Base-by-base conservation (phyloP, 2,113 vertebrate species). In the Pelodiscus sinensis region DNA sequence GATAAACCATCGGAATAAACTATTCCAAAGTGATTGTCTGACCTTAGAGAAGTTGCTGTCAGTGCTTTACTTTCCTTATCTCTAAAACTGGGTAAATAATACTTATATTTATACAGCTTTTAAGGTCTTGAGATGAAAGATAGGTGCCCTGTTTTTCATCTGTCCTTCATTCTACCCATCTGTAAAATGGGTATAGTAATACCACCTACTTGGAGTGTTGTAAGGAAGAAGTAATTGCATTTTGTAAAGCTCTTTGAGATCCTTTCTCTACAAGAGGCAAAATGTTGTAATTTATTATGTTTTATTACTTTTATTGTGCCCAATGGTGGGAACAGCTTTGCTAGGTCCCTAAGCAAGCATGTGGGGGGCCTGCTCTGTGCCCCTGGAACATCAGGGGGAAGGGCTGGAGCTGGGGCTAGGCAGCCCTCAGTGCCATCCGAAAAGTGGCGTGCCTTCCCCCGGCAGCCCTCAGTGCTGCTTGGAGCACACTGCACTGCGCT, bases 191-290 rank as follows among this genome's bases (percentile, higher is more conserved):
- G 22, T 31, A n/a, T n/a, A 51, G 22, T 60, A 56, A 15, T 60
- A 1, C 6, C 5, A 77, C 82, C 71, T 81, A 8, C 79, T 86
- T 9, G 1, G 7, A 29, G 21, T 71, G 2, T 68, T 9, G 62
- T 79, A 80, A 82, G 91, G 31, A 52, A 2, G 86, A 90, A 68
- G 16, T 68, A 84, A 79, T 31, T 29, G 8, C 6, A 25, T 0
- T 0, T 81, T 0, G 1, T 54, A 27, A 86, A 89, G 14, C 24
- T 44, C 84, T 89, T 65, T 68, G 50, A 44, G 35, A 79, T 19
- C 13, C 27, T 2, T 29, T 1, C 55, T 75, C 51, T 84, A 75
- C 44, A 22, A 21, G 2, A 79, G 3, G 2, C 0, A 3, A 31
- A 27, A 6, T 80, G 5, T 55, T 22, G 81, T 58, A 6, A 25